Conservation (phyloP, 2,797 vertebrate species). For the Percopsis omiscomaycus region DNA sequence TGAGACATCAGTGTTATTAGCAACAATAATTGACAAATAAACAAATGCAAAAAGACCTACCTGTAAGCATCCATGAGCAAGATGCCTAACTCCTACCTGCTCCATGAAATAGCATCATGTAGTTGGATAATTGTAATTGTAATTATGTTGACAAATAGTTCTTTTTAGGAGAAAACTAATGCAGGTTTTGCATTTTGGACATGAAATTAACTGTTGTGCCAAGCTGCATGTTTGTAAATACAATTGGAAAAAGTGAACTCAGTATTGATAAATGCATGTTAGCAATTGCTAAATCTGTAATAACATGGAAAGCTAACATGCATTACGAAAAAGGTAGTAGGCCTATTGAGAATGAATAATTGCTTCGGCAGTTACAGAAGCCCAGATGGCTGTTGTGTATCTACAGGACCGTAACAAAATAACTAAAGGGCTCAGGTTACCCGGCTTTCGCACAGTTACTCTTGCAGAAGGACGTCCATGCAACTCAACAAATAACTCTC, state of each 20-base stretch:
- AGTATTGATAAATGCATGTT: not conserved
- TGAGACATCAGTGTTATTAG: no score
- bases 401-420: constrained; percentile 16
- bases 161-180: no score
- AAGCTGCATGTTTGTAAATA: not conserved
- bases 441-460: constrained; percentile 29
- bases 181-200: no score
- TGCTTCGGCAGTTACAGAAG: constrained; percentile 7
- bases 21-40: no score
- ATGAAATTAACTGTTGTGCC: no score
- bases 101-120: no score
- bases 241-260: not conserved
- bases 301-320: constrained; percentile 28
- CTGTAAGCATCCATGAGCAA: no score
- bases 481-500: constrained; percentile 36
- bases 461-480: constrained; percentile 53
- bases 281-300: not conserved
- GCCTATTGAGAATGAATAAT: constrained; percentile 12
- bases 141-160: no score
- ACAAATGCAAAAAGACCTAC: no score
- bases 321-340: constrained; percentile 15
- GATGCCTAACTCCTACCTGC: no score
- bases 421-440: constrained; percentile 25
- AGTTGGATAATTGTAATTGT: no score
- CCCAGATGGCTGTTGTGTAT: constrained; percentile 23